Evolutionary conservation across 1,140 invertebrate species (phyloP), one percentile per base, ranked within the genome.

Genomic region (Tetramorium parvispinum): DNA sequence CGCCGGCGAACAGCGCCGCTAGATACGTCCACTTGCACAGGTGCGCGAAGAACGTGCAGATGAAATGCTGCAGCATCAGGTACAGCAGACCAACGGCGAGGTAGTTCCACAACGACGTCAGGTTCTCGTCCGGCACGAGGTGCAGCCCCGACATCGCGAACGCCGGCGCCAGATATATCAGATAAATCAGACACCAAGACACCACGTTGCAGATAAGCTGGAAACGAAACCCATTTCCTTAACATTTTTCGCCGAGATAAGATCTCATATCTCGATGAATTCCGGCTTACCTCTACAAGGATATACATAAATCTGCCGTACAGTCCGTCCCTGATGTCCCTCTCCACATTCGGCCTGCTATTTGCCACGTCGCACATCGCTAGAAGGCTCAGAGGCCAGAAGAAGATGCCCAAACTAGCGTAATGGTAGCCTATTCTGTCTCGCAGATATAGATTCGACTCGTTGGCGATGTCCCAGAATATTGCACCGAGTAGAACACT

Each of bases 61-160:
- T 94, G 86, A 97, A 96, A 86, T 98, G 97, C 77, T 97, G 95
- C 55, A 97, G 95, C 88, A 97, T 96, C 11, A 98, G 94, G 93
- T 98, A 98, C 8, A 98, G 94, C 46, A 98, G 92, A 96, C 98
- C 98, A 90, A 92, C 89, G 3, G 88, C 87, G 3, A 94, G 87
- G 43, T 95, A 93, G 82, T 94, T 91, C 94, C 94, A 95, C 0
- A 95, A 40, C 0, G 93, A 94, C 3, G 92, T 94, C 3, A 95
- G 86, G 70, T 94, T 95, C 21, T 95, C 94, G 27, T 95, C 94
- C 0, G 93, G 89, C 1, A 93, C 92, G 0, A 95, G 59, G 55
- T 96, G 95, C 0, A 98, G 95, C 0, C 98, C 98, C 11, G 97
- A 97, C 98, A 99, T 98, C 24, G 98, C 98, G 92, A 98, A 99